Evolutionary conservation across 2,888 invertebrate genomes (phyloP), one percentile per base, ranked within the genome.

Genomic region (Macrophya annulata): DNA sequence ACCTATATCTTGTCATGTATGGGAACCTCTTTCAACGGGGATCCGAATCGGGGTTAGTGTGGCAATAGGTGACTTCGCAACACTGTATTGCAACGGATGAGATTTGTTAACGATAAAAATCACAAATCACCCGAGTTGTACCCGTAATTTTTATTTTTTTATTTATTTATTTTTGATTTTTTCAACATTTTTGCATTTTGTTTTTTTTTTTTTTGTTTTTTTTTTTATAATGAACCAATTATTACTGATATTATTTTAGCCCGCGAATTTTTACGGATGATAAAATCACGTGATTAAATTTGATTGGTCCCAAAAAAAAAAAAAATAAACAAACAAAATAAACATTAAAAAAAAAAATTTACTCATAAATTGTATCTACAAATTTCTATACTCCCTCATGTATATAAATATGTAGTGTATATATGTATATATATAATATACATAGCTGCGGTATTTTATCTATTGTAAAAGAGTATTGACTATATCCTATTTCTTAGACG

Each of bases 61-160:
- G 81, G 81, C 81, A 81, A 81, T 81, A 59, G 81, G 59, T 81
- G 59, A 81, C 59, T 81, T 81, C 59, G 79, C 79, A 81, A 81
- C 76, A 51, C 17, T 51, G 4, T 17, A 55, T 51, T 77, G 77
- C 48, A 55, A 77, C 37, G 55, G 77, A 55, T 15, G 68, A 51
- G 31, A 77, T 77, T 77, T 77, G 77, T 77, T 74, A 25, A 43
- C 45, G 72, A 74, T 45, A 74, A 68, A 68, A 68, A 68, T 68
- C 37, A 68, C 31, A 37, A 68, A 68, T 68, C 68, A 37, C 31
- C 31, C 68, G 37, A 37, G 31, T 2, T 3, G 37, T 68, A 68
- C 25, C 25, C 55, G 55, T n/a, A 25, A 3, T 62, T 62, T 62
- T 62, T 9, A 9, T 10, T 25, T 25, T 48, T 3, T 48, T 31